Evolutionary conservation across 2,888 invertebrate species (phyloP).

Genomic region (Orthosia incerta): DNA sequence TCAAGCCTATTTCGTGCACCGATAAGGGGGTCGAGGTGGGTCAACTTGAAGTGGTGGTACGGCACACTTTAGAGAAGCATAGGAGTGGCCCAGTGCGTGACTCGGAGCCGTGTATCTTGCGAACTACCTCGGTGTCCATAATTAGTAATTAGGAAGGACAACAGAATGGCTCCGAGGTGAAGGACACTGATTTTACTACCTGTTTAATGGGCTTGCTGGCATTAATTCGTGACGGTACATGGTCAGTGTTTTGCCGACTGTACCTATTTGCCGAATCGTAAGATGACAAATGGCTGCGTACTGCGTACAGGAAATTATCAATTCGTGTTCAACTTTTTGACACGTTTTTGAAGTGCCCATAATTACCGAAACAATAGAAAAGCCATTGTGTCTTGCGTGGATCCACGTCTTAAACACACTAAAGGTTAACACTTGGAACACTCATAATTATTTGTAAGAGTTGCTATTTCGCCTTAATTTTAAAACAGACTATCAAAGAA

Average conservation of each 20-base stretch:
- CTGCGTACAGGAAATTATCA: not conserved
- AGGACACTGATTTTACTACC: slow-evolving; percentile 73
- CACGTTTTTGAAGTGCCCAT: slow-evolving; percentile 1
- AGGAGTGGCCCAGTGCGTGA: slow-evolving; percentile 81
- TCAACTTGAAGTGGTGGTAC: slow-evolving; percentile 61
- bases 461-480: not conserved
- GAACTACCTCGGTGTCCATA: slow-evolving; percentile 70
- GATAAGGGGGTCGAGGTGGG: slow-evolving; percentile 53
- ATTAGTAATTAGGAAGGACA: slow-evolving; percentile 78
- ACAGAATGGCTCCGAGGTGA: slow-evolving; percentile 68
- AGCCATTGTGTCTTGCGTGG: too few relatives aligned
- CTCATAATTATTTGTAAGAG: not conserved
- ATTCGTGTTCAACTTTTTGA: slow-evolving; percentile 16
- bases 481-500: not conserved
- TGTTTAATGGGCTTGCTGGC: slow-evolving; percentile 57
- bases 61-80: slow-evolving; percentile 51
- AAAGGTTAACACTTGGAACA: not conserved
- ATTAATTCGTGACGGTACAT: slow-evolving; percentile 45
- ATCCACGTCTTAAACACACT: too few relatives aligned
- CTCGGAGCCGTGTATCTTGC: slow-evolving; percentile 77
- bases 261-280: slow-evolving; percentile 12
- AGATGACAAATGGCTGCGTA: not conserved
- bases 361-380: too few relatives aligned
- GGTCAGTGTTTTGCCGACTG: slow-evolving; percentile 9
- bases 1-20: slow-evolving; percentile 34